Evolutionary conservation across 2,113 vertebrate species (phyloP).

Genomic region (Cariama cristata): DNA sequence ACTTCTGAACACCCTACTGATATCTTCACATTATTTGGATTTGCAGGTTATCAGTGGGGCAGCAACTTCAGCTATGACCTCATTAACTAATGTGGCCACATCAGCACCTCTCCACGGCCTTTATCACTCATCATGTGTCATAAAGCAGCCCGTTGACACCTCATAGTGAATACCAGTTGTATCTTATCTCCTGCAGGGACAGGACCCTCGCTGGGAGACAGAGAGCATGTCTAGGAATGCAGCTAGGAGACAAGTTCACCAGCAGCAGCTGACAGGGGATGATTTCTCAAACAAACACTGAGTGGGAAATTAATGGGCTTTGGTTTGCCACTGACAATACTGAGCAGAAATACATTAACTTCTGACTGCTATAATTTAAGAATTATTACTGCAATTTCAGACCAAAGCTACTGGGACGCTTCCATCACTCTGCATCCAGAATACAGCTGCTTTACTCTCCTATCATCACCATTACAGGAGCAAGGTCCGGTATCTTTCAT

Average conservation of each 20-base stretch:
- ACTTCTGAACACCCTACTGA: slow-evolving; percentile 49
- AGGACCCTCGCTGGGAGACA: slow-evolving; percentile 73
- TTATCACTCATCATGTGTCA: slow-evolving; percentile 78
- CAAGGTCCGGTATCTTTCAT: neutral
- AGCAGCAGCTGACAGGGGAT: slow-evolving; percentile 30
- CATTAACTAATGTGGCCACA: slow-evolving; percentile 81
- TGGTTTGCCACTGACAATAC: neutral
- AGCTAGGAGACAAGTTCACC: slow-evolving; percentile 59
- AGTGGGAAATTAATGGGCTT: slow-evolving; percentile 49
- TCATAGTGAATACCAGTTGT: slow-evolving; percentile 65
- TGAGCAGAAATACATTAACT: neutral
- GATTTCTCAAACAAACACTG: slow-evolving; percentile 56
- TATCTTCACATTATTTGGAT: slow-evolving; percentile 72
- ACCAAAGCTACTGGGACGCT: slow-evolving; percentile 18
- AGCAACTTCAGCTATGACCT: slow-evolving; percentile 78
- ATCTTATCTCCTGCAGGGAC: slow-evolving; percentile 78
- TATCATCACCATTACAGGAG: accelerated
- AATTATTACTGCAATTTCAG: neutral
- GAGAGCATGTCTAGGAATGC: slow-evolving; percentile 74
- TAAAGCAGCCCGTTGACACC: slow-evolving; percentile 71
- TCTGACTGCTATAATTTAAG: slow-evolving; percentile 16
- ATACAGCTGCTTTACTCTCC: neutral
- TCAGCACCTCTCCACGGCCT: slow-evolving; percentile 78
- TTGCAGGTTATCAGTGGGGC: slow-evolving; percentile 81
- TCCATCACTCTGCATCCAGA: neutral